Evolutionary conservation across 2,113 vertebrate genomes (phyloP), one percentile per base, ranked within the genome.

Genomic region (Zosterops lateralis): DNA sequence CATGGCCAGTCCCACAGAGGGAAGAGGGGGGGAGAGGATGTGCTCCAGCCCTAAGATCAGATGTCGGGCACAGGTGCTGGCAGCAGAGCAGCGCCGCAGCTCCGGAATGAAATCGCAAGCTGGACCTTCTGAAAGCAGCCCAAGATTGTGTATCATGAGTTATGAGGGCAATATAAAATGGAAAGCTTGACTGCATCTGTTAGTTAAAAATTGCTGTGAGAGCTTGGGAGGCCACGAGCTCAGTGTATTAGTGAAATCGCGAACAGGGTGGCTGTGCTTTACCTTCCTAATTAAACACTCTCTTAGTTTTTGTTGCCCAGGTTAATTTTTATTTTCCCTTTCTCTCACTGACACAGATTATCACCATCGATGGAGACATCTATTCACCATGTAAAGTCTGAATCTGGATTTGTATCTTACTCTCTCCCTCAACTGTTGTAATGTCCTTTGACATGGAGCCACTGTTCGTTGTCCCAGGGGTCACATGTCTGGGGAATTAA

Each of bases 41-140:
- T 94, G 91, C 94, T 92, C 53, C 77, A 95, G 92, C 87, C 83
- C 87, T 91, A 84, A 96, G 95, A 96, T 97, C 97, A 84, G 91
- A 92, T 97, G 94, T 96, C 96, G 78, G 94, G 94, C 96, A 95
- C 97, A 97, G 96, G 97, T 97, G 97, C 90, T 89, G 93, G 95
- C 92, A 92, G 64, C 7, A 0, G 72, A 96, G 82, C 62, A 91
- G 90, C 1, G 5, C 79, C 65, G 50, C 84, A 60, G 64, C 85
- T 74, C 76, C 19, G 25, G 91, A 94, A 96, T 95, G 95, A 96
- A 96, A 96, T 94, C 32, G 31, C 93, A 92, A 92, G 86, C 95
- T 92, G 94, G 96, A 84, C 80, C 76, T 87, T 92, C 90, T 91
- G 93, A 91, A 90, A 92, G 77, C 61, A 91, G 92, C 89, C 84